These are phyloP conservation scores for Drosophila multiciliata DNA, from an alignment of 2,888 invertebrate genomes.

Conservation along the genomic window DNA sequence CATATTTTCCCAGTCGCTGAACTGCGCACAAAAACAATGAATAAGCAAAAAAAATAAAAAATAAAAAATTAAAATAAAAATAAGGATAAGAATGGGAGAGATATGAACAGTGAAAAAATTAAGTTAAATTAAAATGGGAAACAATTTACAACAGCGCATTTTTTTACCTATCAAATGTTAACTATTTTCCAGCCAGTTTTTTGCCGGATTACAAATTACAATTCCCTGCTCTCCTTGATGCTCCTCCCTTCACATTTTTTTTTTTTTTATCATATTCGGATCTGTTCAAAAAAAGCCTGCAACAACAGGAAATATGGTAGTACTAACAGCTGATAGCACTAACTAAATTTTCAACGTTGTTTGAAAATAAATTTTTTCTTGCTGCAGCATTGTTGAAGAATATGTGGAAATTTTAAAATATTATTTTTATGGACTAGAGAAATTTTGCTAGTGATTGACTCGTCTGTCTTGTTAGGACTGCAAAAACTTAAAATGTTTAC, in stretches of 20 bases:
- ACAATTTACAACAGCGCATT: conserved; percentile 36
- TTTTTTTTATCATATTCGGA: conserved; percentile 9
- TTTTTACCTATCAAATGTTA: conserved; percentile 36
- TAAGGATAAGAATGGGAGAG: conserved; percentile 1
- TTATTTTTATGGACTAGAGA: not conserved
- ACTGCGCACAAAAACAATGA: conserved; percentile 28
- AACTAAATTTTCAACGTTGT: not conserved
- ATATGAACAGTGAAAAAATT: conserved; percentile 18
- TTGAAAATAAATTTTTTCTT: not conserved
- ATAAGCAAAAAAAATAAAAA: conserved; percentile 28
- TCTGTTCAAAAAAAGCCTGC: not conserved
- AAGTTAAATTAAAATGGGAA: conserved; percentile 64
- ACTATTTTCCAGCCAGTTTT: conserved; percentile 40
- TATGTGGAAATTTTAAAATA: not conserved
- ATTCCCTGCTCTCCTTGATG: not conserved
- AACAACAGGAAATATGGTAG: not conserved
- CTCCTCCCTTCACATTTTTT: not conserved
- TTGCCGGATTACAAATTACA: not conserved
- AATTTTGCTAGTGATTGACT: too few species aligned
- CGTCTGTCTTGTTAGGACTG: too few species aligned
- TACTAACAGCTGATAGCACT: not conserved
- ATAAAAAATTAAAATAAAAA: conserved; percentile 36
- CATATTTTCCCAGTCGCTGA: conserved; percentile 28
- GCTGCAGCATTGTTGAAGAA: not conserved
- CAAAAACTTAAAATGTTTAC: not conserved